Base-by-base conservation (phyloP, 2,113 vertebrate species). In the Mobula birostris region DNA sequence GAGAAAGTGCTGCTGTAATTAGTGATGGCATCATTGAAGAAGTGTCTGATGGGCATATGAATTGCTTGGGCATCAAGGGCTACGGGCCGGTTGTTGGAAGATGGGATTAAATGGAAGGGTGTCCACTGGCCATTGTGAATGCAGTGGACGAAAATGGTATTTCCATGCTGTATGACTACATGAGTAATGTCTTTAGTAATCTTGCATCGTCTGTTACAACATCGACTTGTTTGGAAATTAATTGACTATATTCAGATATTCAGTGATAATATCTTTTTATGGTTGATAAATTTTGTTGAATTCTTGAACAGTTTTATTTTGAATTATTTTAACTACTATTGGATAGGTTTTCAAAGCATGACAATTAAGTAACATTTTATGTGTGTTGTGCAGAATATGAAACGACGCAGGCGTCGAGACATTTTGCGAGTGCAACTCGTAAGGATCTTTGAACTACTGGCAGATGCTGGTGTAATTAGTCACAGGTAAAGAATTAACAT, bases 361-460 rank as follows among this genome's bases (percentile, higher is more conserved):
- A n/a, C 0, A 66, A 91, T 3, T 21, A 72, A 74, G 70, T 74
- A 48, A 92, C 36, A 19, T 74, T 74, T 48, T 93, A 70, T 74
- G 14, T 93, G 24, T 93, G 32, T 92, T 11, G 87, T 95, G 72
- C 11, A 99, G 99, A 99, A 99, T 96, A 98, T 99, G 98, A 99
- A 99, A 95, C 98, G 99, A 29, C 98, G 99, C 97, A 97, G 99
- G 98, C 98, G 99, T 96, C 98, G 99, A 94, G 99, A 99, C 96
- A 97, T 99, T 97, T 98, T 99, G 96, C 97, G 99, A 96, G 98
- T 99, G 95, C 99, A 99, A 74, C 98, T 99, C 96, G 99, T 99
- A 95, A 98, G 98, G 96, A 99, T 99, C 96, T 99, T 99, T 97
- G 99, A 99, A 95, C 97, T 99, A 96, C 96, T 99, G 96, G 99